These are phyloP conservation scores for Parnassius apollo DNA, from an alignment of 2,888 invertebrate species.

Conservation along the genomic window DNA sequence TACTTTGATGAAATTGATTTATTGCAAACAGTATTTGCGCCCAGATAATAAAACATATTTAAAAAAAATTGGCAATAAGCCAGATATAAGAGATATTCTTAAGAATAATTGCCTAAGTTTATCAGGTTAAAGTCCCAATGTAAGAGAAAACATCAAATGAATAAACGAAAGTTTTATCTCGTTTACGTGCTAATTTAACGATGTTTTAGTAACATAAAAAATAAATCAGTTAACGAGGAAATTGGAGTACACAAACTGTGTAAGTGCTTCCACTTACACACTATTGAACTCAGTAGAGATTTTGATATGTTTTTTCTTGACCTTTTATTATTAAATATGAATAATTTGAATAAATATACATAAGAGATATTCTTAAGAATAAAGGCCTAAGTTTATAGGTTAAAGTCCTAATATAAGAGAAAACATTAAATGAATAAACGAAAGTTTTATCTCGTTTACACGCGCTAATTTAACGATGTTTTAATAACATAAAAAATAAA, in stretches of 20 bases:
- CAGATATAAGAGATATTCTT: too few species aligned
- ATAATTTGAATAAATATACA: too few species aligned
- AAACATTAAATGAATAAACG: neutral
- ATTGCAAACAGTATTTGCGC: too few species aligned
- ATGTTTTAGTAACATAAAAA: conserved; percentile 15
- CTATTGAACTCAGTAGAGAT: neutral
- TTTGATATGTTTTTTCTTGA: neutral
- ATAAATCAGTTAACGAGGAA: conserved; percentile 6
- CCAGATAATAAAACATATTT: too few species aligned
- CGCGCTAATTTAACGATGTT: conserved; percentile 6
- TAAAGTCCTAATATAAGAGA: conserved; percentile 2
- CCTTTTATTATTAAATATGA: neutral
- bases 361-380: too few species aligned
- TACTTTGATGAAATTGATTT: too few species aligned
- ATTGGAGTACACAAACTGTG: conserved; percentile 1
- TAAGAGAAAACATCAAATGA: conserved; percentile 1
- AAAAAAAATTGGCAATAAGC: too few species aligned
- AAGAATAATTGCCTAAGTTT: neutral
- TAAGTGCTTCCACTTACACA: neutral
- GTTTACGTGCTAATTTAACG: neutral
- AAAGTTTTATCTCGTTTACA: neutral
- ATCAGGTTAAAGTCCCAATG: conserved; percentile 6
- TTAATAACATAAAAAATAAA: conserved; percentile 15
- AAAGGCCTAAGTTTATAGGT: too few species aligned
- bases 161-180: neutral